These are phyloP conservation scores for Vireo griseus DNA, from an alignment of 2,797 vertebrate genomes.

Conservation along the genomic window DNA sequence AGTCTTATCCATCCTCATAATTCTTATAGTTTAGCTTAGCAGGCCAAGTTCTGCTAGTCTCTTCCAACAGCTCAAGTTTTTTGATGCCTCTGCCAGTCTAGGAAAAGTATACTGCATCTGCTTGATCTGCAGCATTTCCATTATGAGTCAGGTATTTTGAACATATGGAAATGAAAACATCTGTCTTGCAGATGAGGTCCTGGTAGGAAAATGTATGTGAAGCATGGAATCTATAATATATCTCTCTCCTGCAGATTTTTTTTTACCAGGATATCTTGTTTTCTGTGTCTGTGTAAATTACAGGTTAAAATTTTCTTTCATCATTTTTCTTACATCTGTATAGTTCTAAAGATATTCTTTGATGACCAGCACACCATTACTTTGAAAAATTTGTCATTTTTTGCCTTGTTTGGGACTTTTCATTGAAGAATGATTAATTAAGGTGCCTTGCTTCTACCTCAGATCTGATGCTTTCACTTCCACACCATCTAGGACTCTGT, in stretches of 20 bases:
- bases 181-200: not conserved
- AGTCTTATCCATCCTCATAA: not conserved
- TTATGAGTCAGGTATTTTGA: not conserved
- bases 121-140: not conserved
- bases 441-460: not conserved
- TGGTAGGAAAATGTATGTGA: not conserved
- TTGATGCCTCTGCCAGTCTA: not conserved
- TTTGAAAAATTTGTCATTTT: not conserved
- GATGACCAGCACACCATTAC: not conserved
- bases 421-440: not conserved
- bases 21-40: not conserved
- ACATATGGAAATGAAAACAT: not conserved
- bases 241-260: not conserved
- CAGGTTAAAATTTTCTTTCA: not conserved
- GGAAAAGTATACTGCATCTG: not conserved
- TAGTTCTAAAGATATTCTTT: not conserved
- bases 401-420: not conserved
- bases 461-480: not conserved
- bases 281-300: not conserved
- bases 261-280: not conserved
- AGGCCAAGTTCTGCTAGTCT: not conserved
- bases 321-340: not conserved
- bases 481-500: not conserved
- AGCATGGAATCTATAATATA: not conserved
- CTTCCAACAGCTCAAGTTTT: not conserved